Evolutionary conservation across 2,113 vertebrate genomes (phyloP).

Genomic region (Amazona vittata): DNA sequence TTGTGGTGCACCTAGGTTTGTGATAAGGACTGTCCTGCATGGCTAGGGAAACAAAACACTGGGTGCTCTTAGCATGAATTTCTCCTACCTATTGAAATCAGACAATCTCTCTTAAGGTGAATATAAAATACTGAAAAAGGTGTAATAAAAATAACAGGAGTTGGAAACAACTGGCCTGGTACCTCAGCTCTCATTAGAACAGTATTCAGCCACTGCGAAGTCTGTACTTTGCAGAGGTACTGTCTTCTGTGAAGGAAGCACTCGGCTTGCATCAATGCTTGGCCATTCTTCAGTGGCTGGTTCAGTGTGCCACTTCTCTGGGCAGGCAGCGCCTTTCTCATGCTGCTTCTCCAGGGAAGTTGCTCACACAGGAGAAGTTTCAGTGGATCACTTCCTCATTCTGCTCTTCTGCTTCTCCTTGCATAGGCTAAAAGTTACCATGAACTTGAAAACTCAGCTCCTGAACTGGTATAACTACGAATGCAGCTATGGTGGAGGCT

Average conservation of each 20-base stretch:
- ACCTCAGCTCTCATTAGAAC: background rate
- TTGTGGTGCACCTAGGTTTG: background rate
- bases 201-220: background rate
- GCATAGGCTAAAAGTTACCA: background rate
- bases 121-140: background rate
- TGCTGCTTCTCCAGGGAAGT: background rate
- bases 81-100: background rate
- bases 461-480: background rate
- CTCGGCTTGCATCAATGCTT: background rate
- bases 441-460: background rate
- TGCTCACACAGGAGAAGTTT: background rate
- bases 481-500: background rate
- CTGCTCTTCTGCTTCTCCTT: background rate
- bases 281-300: background rate
- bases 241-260: background rate
- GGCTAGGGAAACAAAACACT: background rate
- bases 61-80: background rate
- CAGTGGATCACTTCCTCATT: background rate
- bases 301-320: background rate
- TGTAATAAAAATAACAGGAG: background rate
- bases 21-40: accelerated
- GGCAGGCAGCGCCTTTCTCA: accelerated
- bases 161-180: background rate
- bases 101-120: background rate
- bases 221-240: background rate